Base-by-base conservation (phyloP, 2,888 invertebrate genomes). In the Cephus nigrinus region DNA sequence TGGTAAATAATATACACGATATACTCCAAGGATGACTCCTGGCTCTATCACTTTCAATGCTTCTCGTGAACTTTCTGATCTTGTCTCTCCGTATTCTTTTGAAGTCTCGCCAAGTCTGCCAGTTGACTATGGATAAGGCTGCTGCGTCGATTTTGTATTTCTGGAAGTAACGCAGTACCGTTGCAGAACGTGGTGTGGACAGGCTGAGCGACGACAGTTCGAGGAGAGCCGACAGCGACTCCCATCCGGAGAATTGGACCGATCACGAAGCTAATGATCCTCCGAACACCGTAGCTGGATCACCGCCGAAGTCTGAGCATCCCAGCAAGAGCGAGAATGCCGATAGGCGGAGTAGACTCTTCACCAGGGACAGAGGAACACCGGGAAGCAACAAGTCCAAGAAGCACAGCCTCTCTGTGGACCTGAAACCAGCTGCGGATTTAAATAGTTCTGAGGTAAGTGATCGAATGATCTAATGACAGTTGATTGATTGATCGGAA, bases 231-330 rank as follows among this genome's bases (percentile, higher is more conserved):
- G 94, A 94, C 87, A 93, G 93, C 69, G 93, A 93, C 82, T 92
- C 93, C 5, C 93, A 93, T 85, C 92, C 93, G 73, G 93, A 93
- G 79, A 92, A 92, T 85, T 94, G 94, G 92, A 94, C 95, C 36
- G 95, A 96, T 91, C 94, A 94, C 79, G 95, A 95, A 89, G 94
- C 94, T 55, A 95, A 95, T 79, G 95, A 95, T 88, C 94, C 94
- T 71, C 88, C 94, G 92, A 88, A 92, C 92, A 79, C 92, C 91
- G 71, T 94, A 92, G 86, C 95, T 92, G 85, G 95, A 30, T 94
- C 95, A 78, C 93, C 94, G 0, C 94, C 94, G 0, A 94, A 93
- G 81, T 93, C 93, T 23, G 92, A 93, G 69, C 93, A 93, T 1
- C 93, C 93, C 23, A 79, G 75, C 79, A 79, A 76, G 80, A 81